phyloP scores from a whole-genome alignment of 2,113 vertebrate species.

The Spizaetus ornatus region DNA sequence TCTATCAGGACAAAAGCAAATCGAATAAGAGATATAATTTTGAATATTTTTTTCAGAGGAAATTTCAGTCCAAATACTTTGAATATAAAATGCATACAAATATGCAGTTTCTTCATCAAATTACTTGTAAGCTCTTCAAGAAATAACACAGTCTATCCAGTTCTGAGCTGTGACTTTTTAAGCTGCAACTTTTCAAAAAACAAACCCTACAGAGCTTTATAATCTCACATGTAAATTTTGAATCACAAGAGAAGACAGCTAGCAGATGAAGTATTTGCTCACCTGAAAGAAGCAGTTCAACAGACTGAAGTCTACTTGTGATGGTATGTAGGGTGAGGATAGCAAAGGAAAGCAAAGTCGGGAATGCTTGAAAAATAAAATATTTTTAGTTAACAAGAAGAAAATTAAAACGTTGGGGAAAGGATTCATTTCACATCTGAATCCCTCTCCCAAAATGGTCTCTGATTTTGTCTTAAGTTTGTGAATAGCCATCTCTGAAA shows the following conservation, averaged over 20 bases:
- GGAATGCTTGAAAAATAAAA: constrained; percentile 79
- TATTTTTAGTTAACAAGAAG: constrained; percentile 70
- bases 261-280: constrained; percentile 71
- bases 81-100: neutral
- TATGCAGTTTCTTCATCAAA: neutral
- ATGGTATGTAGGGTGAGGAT: constrained; percentile 75
- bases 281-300: constrained; percentile 74
- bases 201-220: neutral
- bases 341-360: constrained; percentile 75
- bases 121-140: neutral
- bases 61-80: neutral
- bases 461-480: neutral
- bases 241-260: constrained; percentile 54
- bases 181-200: neutral
- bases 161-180: neutral
- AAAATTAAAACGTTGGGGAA: constrained; percentile 46
- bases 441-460: neutral
- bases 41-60: neutral
- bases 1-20: neutral
- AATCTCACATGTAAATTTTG: constrained; percentile 56
- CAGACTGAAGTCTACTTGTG: constrained; percentile 74
- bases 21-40: neutral
- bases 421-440: constrained; percentile 53
- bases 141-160: neutral
- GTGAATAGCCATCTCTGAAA: neutral